Percentiles rank a stretch among this genome's conserved stretches.
Evolutionary conservation across 92 coral and sea anemone genomes (phyloP).

Genomic region (Hydrozoanthus gracilis): DNA sequence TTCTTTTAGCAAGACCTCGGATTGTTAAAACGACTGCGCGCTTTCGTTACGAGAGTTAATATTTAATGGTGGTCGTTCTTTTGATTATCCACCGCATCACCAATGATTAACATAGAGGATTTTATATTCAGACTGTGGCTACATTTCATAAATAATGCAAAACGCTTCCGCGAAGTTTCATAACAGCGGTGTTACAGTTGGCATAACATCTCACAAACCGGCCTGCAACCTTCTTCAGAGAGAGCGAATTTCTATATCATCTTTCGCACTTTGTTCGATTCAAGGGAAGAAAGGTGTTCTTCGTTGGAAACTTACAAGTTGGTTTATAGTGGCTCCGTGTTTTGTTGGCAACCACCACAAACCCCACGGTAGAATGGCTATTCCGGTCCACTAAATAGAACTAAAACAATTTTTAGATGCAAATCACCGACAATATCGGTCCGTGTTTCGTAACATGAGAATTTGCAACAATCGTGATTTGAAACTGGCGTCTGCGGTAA

Average conservation of each 20-base stretch:
- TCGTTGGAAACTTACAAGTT: background rate
- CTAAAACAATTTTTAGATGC: background rate
- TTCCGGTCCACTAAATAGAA: background rate
- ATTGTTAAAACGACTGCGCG: conserved; percentile 53
- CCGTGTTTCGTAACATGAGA: background rate
- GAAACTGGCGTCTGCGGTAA: background rate
- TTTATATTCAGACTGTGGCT: conserved; percentile 77
- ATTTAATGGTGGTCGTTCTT: conserved; percentile 77
- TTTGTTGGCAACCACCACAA: background rate
- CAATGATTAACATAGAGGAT: conserved; percentile 87
- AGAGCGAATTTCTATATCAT: background rate
- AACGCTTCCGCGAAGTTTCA: conserved; percentile 41
- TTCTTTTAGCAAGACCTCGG: conserved; percentile 16
- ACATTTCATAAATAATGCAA: conserved; percentile 92
- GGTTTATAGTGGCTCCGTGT: background rate
- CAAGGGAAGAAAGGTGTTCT: background rate
- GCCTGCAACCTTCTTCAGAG: background rate
- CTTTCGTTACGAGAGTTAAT: conserved; percentile 68
- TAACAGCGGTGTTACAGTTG: conserved; percentile 39
- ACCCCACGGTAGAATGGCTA: background rate
- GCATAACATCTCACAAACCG: background rate
- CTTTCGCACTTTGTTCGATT: background rate
- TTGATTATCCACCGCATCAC: conserved; percentile 72
- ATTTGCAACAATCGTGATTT: conserved; percentile 20
- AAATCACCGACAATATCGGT: background rate